A percentile compares a stretch with the other conserved stretches of the same genome.
Evolutionary conservation across 2,113 vertebrate species (phyloP).

Genomic region (Lathamus discolor): DNA sequence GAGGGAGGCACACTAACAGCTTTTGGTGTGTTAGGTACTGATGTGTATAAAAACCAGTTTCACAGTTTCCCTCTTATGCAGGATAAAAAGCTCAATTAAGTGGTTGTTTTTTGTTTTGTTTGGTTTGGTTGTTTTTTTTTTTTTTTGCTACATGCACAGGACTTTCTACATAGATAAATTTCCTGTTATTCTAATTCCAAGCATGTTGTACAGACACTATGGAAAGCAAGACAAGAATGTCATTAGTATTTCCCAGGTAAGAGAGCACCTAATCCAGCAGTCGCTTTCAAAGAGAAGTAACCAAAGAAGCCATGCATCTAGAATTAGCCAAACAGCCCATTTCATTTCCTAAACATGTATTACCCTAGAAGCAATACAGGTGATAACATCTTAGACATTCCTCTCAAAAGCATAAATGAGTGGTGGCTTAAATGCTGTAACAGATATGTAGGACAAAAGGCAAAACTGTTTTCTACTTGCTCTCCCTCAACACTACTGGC

Average conservation of each 20-base stretch:
- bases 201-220: not conserved
- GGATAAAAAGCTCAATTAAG: not conserved
- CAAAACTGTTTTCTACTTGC: not conserved
- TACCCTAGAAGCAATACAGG: not conserved
- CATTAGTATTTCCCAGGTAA: not conserved
- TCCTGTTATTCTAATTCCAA: not conserved
- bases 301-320: not conserved
- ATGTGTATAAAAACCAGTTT: not conserved
- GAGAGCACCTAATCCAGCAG: not conserved
- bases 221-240: not conserved
- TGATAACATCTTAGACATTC: not conserved
- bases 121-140: too few species aligned
- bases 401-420: not conserved
- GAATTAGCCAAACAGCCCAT: not conserved
- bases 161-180: not conserved
- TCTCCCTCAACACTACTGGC: too few species aligned
- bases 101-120: too few species aligned
- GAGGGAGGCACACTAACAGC: not conserved
- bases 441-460: not conserved
- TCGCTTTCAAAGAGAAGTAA: not conserved
- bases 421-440: not conserved
- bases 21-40: not conserved
- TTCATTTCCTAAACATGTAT: not conserved
- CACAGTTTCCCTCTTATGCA: not conserved
- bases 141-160: not conserved